phyloP scores from a whole-genome alignment of 2,113 vertebrate species.

The Oreotrochilus melanogaster region DNA sequence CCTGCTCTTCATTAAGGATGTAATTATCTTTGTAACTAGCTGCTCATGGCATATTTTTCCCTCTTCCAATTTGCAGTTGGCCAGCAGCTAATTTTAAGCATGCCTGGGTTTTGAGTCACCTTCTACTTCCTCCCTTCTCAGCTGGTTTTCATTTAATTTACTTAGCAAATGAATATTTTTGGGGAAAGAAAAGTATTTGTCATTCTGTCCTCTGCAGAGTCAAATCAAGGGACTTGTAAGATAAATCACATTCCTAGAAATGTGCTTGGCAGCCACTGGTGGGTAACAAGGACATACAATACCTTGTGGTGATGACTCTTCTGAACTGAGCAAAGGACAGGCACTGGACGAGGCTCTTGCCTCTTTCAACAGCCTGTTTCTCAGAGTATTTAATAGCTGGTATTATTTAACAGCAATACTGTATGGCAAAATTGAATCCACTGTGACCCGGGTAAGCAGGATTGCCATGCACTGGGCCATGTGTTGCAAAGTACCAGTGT shows the following conservation, averaged over 20 bases:
- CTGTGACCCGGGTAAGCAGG: not conserved
- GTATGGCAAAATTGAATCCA: not conserved
- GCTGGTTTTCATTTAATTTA: not conserved
- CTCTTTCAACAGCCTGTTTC: not conserved
- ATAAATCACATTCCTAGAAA: not conserved
- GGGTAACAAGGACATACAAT: fast-evolving
- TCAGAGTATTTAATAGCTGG: not conserved
- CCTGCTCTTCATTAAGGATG: not conserved
- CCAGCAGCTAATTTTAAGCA: not conserved
- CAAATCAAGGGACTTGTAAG: not conserved
- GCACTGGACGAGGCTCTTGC: not conserved
- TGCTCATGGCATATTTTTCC: not conserved
- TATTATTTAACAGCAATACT: not conserved
- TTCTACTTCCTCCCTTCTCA: not conserved
- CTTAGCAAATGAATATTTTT: not conserved
- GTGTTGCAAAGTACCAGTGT: not conserved
- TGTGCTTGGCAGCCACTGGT: not conserved
- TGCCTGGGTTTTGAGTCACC: not conserved
- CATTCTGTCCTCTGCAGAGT: not conserved
- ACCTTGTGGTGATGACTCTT: not conserved
- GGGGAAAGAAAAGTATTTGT: not conserved
- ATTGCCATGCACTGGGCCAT: not conserved
- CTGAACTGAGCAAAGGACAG: not conserved
- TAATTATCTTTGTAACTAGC: slow-evolving; percentile 17
- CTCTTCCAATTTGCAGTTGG: not conserved